Conservation (phyloP, 2,113 vertebrate species). For the Formicarius rufipectus region DNA sequence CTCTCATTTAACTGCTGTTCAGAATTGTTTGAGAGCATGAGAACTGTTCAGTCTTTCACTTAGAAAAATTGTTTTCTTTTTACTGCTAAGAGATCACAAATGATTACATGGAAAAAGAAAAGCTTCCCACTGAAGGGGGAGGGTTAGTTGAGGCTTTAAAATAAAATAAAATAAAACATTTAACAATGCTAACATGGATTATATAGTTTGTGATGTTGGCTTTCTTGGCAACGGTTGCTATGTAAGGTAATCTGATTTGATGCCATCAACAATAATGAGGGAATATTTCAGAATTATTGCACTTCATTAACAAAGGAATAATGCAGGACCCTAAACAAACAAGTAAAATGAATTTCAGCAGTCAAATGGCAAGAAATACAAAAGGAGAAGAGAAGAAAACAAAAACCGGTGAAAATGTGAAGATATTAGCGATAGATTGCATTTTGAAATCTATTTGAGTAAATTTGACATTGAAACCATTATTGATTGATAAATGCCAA, state of each 20-base stretch:
- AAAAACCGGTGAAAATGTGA: not conserved
- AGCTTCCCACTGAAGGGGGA: constrained; percentile 45
- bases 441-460: not conserved
- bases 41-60: constrained; percentile 15
- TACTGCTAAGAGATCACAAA: constrained; percentile 58
- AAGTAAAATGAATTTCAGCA: constrained; percentile 46
- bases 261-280: constrained; percentile 62
- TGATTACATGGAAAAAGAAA: constrained; percentile 30
- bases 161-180: constrained; percentile 42
- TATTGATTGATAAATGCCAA: not conserved
- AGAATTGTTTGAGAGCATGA: constrained; percentile 21
- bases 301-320: constrained; percentile 38
- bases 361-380: constrained; percentile 8
- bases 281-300: constrained; percentile 60
- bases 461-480: not conserved
- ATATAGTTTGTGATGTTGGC: constrained; percentile 66
- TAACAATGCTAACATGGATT: constrained; percentile 61
- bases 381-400: not conserved
- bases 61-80: constrained; percentile 53
- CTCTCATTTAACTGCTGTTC: not conserved
- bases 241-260: constrained; percentile 69
- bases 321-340: constrained; percentile 61
- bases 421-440: not conserved
- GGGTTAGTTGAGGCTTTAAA: constrained; percentile 65
- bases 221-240: constrained; percentile 72